Evolutionary conservation across 2,888 invertebrate genomes (phyloP).

Genomic region (Ophion ellenae): DNA sequence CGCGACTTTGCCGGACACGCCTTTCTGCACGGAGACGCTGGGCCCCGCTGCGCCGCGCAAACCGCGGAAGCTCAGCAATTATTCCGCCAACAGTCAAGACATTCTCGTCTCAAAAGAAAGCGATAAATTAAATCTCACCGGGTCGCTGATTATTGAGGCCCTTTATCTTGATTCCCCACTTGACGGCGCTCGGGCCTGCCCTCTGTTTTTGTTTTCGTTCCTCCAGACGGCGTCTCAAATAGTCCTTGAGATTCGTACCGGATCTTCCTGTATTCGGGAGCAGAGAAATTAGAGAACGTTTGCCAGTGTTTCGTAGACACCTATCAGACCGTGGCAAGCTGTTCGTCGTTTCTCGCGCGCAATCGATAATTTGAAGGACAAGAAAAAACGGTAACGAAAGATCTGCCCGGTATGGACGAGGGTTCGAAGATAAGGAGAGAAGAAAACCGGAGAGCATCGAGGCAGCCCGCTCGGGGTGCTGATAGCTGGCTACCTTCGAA

Average conservation of each 20-base stretch:
- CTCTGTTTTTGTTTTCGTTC: conserved; percentile 85
- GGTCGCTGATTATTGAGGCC: conserved; percentile 76
- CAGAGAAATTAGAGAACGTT: not conserved
- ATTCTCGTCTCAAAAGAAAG: not conserved
- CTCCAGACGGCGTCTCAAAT: conserved; percentile 86
- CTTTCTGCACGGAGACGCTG: conserved; percentile 75
- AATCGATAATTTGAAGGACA: not conserved
- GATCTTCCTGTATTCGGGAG: conserved; percentile 82
- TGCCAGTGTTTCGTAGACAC: conserved; percentile 47
- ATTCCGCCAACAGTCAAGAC: not conserved
- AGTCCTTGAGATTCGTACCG: conserved; percentile 86
- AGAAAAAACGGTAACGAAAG: not conserved
- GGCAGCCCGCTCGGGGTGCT: conserved; percentile 62
- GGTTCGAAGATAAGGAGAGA: not conserved
- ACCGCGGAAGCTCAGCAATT: not conserved
- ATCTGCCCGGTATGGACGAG: not conserved
- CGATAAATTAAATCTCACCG: conserved; percentile 65
- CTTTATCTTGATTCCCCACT: conserved; percentile 79
- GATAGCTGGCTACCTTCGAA: conserved; percentile 82
- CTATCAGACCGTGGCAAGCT: conserved; percentile 78
- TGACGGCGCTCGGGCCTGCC: conserved; percentile 78
- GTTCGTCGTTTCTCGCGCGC: conserved; percentile 67
- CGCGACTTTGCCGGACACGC: conserved; percentile 71
- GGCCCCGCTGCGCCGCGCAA: conserved; percentile 71
- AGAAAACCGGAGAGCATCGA: conserved; percentile 36